A percentile compares a stretch with the other conserved stretches of the same genome.
Conservation (phyloP, 2,113 vertebrate species). For the Serilophus lunatus region DNA sequence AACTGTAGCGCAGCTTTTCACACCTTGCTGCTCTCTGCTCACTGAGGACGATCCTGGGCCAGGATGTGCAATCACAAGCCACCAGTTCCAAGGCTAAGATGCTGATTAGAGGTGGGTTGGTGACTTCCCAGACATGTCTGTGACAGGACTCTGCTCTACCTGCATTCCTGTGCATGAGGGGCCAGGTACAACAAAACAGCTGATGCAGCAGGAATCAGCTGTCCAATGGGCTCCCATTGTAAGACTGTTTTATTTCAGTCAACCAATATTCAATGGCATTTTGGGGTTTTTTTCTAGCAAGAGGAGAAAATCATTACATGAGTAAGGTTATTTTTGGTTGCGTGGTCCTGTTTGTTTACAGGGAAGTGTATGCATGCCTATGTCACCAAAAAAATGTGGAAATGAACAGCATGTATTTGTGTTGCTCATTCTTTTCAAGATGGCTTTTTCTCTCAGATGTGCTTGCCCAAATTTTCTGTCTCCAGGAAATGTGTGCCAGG, state of each 20-base stretch:
- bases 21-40: neutral
- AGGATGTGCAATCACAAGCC: neutral
- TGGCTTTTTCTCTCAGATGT: neutral
- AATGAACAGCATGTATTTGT: neutral
- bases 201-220: neutral
- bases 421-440: neutral
- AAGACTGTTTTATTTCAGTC: neutral
- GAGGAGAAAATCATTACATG: neutral
- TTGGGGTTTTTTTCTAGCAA: neutral
- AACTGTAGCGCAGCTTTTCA: neutral
- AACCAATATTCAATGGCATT: neutral
- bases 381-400: neutral
- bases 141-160: neutral
- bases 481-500: neutral
- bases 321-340: neutral
- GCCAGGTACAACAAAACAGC: neutral
- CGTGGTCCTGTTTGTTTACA: neutral
- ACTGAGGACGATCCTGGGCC: neutral
- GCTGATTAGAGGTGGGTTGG: neutral
- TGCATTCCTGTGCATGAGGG: neutral
- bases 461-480: neutral
- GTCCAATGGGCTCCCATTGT: neutral
- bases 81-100: neutral
- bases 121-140: neutral
- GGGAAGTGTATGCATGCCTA: neutral